These are phyloP conservation scores for Catagonus wagneri DNA, from an alignment of 2,113 vertebrate species.

Conservation along the genomic window DNA sequence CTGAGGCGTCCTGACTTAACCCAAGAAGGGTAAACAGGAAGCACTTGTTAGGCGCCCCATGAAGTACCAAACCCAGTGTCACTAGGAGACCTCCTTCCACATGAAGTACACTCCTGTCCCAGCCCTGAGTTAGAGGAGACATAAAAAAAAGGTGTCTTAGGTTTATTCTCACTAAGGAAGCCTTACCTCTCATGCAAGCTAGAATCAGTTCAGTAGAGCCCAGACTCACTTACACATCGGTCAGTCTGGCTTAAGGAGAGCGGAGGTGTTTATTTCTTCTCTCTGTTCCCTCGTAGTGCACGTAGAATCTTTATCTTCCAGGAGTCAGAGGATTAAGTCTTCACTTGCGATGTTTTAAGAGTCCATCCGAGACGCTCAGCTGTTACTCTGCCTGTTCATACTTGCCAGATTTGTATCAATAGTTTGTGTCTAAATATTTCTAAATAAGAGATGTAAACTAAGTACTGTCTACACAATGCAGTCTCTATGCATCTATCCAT, in stretches of 20 bases:
- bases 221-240: fast-evolving
- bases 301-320: too few relatives aligned
- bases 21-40: too few relatives aligned
- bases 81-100: too few relatives aligned
- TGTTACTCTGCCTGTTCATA: background rate
- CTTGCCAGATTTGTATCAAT: background rate
- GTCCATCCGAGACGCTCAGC: background rate
- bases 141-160: background rate
- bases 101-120: background rate
- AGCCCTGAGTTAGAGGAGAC: background rate
- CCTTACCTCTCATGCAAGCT: fast-evolving
- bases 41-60: fast-evolving
- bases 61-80: fast-evolving
- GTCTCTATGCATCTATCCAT: background rate
- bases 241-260: fast-evolving
- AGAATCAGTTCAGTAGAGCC: fast-evolving
- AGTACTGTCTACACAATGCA: background rate
- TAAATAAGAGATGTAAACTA: background rate
- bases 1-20: background rate
- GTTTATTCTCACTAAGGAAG: background rate
- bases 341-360: too few relatives aligned
- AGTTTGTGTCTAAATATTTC: background rate
- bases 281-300: too few relatives aligned
- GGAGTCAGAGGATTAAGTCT: too few relatives aligned
- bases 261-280: too few relatives aligned